Base-by-base conservation (phyloP, 1,140 invertebrate species). In the Macrobrachium nipponense region DNA sequence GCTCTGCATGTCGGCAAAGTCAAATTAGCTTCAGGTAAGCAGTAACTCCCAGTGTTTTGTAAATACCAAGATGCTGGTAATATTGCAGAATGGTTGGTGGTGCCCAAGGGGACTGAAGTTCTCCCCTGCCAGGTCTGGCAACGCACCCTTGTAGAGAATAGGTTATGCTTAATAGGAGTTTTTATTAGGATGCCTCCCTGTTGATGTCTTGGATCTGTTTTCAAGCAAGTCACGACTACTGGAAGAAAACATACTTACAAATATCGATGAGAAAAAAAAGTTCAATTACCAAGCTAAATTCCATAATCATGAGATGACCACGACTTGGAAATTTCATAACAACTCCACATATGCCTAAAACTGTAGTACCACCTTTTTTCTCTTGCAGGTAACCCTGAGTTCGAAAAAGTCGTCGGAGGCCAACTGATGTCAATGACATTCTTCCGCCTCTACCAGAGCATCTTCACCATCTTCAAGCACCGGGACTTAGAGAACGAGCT, bases 21-120 rank as follows among this genome's bases (percentile, higher is more conserved):
- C 20, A 88, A 85, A 75, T 51, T 88, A 23, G 87, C 87, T n/a
- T 88, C 87, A 85, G 87, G 87, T 88, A 44, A 8, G 81, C 43
- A 66, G n/a, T 36, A 62, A 11, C 23, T 80, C 18, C 18, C 3
- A 36, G 27, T n/a, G 7, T 51, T 51, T 51, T 51, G 12, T 51
- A 12, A 51, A 51, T 7, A 12, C 51, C 12, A 36, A 8, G 51
- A 51, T 51, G 3, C 8, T 12, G 8, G 51, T 51, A 10, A 51
- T 51, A 10, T 6, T 51, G 7, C 51, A 51, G 51, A 51, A 51
- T 6, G 8, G 12, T 51, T 51, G 1, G 1, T 1, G 27, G 27
- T 36, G 4, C 4, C 1, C 27, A 36, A 36, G 27, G 27, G 27
- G 27, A 2, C 27, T 4, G 27, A 36, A 36, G 27, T 4, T 36